These are phyloP conservation scores for Sericinus montela DNA, from an alignment of 2,888 invertebrate species.

Conservation along the genomic window DNA sequence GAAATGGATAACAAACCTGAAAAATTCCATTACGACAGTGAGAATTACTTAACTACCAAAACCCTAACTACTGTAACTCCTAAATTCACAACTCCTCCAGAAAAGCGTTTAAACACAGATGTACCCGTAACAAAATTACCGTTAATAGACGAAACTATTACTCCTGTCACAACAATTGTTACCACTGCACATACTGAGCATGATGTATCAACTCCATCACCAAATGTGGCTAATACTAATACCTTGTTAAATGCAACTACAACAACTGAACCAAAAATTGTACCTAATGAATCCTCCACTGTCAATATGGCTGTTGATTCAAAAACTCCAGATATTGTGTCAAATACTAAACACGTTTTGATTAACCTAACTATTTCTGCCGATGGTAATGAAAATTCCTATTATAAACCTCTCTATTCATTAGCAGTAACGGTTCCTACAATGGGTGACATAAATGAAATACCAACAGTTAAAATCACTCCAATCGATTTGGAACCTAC, in stretches of 20 bases:
- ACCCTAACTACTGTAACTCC: conserved; percentile 26
- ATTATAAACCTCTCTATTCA: conserved; percentile 85
- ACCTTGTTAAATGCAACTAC: conserved; percentile 34
- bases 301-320: conserved; percentile 46
- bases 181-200: conserved; percentile 45
- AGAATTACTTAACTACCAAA: conserved; percentile 25
- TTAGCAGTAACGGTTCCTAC: conserved; percentile 90
- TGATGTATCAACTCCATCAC: conserved; percentile 42
- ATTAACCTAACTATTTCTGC: conserved; percentile 91
- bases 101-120: conserved; percentile 26
- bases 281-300: conserved; percentile 33
- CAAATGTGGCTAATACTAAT: conserved; percentile 47
- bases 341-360: conserved; percentile 82
- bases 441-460: conserved; percentile 68
- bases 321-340: conserved; percentile 45
- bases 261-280: conserved; percentile 27
- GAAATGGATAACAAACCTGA: conserved; percentile 43
- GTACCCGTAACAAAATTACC: conserved; percentile 33
- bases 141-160: conserved; percentile 27
- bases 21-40: conserved; percentile 55
- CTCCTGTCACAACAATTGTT: conserved; percentile 37
- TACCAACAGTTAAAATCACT: conserved; percentile 78
- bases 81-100: conserved; percentile 21
- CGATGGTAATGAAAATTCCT: conserved; percentile 70
- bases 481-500: conserved; percentile 67